Evolutionary conservation across 2,113 vertebrate species (phyloP).

Genomic region (Rhinopomastus cyanomelas): DNA sequence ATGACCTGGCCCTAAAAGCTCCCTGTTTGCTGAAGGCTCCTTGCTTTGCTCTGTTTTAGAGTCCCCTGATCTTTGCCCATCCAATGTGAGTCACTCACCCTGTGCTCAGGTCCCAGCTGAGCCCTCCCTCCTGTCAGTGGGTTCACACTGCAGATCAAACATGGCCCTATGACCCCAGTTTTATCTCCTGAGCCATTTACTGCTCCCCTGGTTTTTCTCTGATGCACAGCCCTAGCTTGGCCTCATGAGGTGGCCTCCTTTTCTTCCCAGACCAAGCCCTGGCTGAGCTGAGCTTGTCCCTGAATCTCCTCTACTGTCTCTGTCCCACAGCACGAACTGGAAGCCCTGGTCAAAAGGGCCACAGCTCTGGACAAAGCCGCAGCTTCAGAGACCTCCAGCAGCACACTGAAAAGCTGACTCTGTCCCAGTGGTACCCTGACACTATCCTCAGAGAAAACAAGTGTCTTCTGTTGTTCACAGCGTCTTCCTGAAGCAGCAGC

Average conservation of each 20-base stretch:
- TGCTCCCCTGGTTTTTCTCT: neutral
- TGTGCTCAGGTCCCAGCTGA: neutral
- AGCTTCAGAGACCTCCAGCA: neutral
- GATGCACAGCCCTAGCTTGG: neutral
- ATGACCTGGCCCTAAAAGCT: neutral
- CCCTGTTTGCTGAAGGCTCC: neutral
- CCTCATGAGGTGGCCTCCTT: neutral
- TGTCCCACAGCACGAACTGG: neutral
- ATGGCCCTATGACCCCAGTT: neutral
- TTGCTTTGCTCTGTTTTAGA: neutral
- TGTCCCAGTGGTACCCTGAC: neutral
- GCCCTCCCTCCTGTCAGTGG: neutral
- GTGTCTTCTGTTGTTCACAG: neutral
- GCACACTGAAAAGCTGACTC: neutral
- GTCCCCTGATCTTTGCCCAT: fast-evolving
- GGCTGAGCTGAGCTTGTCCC: too few relatives aligned
- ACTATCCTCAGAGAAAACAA: neutral
- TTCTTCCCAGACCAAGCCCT: neutral
- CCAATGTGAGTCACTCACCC: too few relatives aligned
- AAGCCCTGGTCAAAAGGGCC: neutral
- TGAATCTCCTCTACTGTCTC: neutral
- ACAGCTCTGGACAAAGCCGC: neutral
- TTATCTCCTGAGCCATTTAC: neutral
- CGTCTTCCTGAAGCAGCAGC: neutral
- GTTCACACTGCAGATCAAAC: neutral